Evolutionary conservation across 2,888 invertebrate species (phyloP), one percentile per base, ranked within the genome.

Genomic region (Phengaris alcon): DNA sequence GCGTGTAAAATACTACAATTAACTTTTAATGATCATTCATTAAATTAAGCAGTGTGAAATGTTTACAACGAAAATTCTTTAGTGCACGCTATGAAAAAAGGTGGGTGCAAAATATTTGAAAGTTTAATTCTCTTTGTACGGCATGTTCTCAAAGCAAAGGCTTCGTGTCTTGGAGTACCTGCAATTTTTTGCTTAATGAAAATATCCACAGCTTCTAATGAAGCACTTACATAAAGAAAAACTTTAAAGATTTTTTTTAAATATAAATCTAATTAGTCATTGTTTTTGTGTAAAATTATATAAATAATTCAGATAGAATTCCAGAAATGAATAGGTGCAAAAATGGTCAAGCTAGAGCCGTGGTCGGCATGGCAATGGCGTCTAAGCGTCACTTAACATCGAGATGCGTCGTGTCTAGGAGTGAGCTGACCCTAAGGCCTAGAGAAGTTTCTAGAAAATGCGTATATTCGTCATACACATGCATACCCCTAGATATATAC

Each of bases 181-280:
- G 22, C 13, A 72, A 35, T 35, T 35, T 64, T 64, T 35, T 64
- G 35, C 13, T 64, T 72, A 72, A 72, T 54, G 15, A 52, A 72
- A 52, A 72, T 54, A 35, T 72, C 54, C 22, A 54, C 72, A 72
- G 22, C 54, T 72, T 52, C 54, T 72, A 72, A 35, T 72, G 52
- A 54, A 52, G 64, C 44, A 44, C 35, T 13, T 64, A 5, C 12
- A 64, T 35, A 64, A 64, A 70, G 48, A 51, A 70, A 51, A 51
- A 15, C 70, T 64, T 64, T 35, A 44, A 12, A 13, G 35, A 7
- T 15, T 70, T 70, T 22, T 22, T 22, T 22, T 22, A 15, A 48
- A 70, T 70, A 15, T 51, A 70, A 70, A 51, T 10, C 10, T 15
- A 22, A 22, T 22, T 22, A 35, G 35, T 35, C 4, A 15, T 48